phyloP scores from a whole-genome alignment of 2,113 vertebrate genomes.

The Cricetomys ansorgei region DNA sequence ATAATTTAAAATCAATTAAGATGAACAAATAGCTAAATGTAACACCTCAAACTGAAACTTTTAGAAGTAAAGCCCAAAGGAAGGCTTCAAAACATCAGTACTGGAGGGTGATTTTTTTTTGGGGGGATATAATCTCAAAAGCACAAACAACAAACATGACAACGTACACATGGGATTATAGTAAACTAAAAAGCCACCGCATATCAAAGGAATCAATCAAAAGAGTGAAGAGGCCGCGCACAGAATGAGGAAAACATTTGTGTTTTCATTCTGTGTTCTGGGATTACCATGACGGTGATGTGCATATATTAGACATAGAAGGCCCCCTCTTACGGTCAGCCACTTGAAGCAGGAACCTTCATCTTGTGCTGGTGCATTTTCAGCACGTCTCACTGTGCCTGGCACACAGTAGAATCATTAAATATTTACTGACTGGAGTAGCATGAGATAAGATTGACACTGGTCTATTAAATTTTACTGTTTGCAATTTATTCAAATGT shows the following conservation, averaged over 20 bases:
- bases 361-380: neutral
- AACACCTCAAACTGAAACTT: neutral
- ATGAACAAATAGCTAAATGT: neutral
- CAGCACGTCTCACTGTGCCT: neutral
- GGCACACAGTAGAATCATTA: neutral
- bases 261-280: neutral
- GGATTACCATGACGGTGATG: neutral
- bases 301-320: neutral
- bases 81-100: neutral
- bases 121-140: neutral
- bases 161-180: neutral
- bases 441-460: neutral
- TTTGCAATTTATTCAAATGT: conserved; percentile 67
- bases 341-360: neutral
- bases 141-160: neutral
- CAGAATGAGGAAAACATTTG: neutral
- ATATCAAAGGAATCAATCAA: neutral
- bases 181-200: neutral
- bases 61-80: neutral
- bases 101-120: neutral
- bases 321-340: too few relatives aligned
- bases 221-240: neutral
- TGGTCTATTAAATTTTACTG: conserved; percentile 52
- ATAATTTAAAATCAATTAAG: neutral
- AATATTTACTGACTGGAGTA: neutral